Evolutionary conservation across 2,888 invertebrate genomes (phyloP), one percentile per base, ranked within the genome.

Genomic region (Eupithecia dodoneata): DNA sequence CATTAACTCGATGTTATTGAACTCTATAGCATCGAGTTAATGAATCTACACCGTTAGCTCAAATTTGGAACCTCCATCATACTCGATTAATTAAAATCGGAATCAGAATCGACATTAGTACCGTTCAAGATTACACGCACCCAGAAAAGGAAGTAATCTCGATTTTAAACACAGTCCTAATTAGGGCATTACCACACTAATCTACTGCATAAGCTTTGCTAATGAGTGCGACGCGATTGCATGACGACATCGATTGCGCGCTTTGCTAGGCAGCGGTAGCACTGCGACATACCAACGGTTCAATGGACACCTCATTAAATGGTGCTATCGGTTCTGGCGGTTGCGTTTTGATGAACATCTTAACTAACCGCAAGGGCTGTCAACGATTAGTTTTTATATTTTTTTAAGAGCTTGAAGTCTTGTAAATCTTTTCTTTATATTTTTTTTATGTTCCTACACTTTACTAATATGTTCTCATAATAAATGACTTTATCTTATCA

Each of bases 301-400:
- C 82, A 78, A 71, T 81, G 83, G 73, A 74, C 79, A 76, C 79
- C 79, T 76, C 80, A 79, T 74, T 81, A 75, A 77, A 79, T 77
- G 76, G 78, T 79, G 71, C 78, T 74, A 80, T 79, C 74, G 71
- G 80, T 81, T 81, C 79, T 73, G 73, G 74, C 44, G 77, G 73
- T 79, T 81, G 80, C 77, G 72, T 80, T 77, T 76, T 79, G 80
- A 81, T 79, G 76, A 73, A 80, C 70, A 66, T 76, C 75, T 52
- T 72, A 45, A 10, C 41, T 71, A 47, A 18, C 41, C 5, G 47
- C 18, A 76, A 79, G 79, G 82, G 79, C 30, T 81, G 76, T 7
- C 75, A 66, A 6, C 9, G n/a, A 7, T 18, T 69, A n/a, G n/a
- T 44, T 45, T 69, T 30, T 30, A 30, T 1, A 1, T 30, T 30